Conservation (phyloP, 2,888 invertebrate species). For the Cheilosia scutellata region DNA sequence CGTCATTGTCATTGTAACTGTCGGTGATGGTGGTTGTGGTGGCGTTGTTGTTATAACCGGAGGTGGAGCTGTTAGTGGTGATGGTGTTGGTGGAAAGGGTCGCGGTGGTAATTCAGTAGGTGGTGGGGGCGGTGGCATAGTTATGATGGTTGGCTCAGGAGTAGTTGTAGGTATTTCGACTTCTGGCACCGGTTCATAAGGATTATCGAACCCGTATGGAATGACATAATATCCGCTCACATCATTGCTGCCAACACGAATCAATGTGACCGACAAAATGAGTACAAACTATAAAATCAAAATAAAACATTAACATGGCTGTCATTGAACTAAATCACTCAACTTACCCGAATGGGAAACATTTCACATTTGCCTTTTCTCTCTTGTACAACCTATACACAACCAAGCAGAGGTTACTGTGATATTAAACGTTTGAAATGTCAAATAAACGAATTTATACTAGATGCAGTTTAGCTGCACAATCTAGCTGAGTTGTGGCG, state of each 20-base stretch:
- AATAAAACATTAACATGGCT: not conserved
- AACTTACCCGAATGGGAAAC: constrained; percentile 55
- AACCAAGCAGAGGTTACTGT: constrained; percentile 13
- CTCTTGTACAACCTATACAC: constrained; percentile 4
- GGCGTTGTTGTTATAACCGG: not conserved
- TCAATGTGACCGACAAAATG: constrained; percentile 13
- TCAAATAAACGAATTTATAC: constrained; percentile 50
- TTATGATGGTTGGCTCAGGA: not conserved
- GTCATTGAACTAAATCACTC: not conserved
- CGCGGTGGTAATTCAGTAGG: not conserved
- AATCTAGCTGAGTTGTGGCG: not conserved
- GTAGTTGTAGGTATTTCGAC: not conserved
- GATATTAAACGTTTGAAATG: constrained; percentile 38
- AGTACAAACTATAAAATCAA: constrained; percentile 39
- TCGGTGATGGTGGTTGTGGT: constrained; percentile 9
- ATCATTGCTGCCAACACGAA: not conserved
- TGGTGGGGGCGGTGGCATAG: not conserved
- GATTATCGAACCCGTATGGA: constrained; percentile 38
- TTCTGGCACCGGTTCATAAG: not conserved
- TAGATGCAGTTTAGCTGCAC: not conserved
- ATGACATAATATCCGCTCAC: constrained; percentile 24
- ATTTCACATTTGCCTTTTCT: constrained; percentile 39
- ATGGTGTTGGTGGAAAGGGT: not conserved
- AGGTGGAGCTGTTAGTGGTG: not conserved
- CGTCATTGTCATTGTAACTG: not conserved